Evolutionary conservation across 2,113 vertebrate genomes (phyloP), one percentile per base, ranked within the genome.

Genomic region (Anoplopoma fimbria): DNA sequence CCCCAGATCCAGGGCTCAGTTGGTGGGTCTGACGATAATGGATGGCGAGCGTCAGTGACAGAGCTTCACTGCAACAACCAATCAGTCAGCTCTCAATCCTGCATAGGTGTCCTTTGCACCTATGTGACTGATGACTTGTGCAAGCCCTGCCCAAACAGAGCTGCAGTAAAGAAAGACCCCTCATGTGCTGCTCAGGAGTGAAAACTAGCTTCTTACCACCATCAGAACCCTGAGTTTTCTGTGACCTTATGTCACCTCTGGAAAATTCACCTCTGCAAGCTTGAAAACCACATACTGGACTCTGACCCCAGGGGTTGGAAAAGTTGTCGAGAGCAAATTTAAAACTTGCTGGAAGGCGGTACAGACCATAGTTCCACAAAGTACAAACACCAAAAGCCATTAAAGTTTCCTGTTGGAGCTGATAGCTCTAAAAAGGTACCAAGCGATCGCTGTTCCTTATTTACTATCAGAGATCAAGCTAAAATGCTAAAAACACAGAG

Each of bases 71-170:
- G 81, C 90, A 81, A 85, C 77, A 75, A 79, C 78, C 72, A 83
- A 88, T 91, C 90, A 92, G 87, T 88, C 91, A 85, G 84, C 77
- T 90, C 78, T 88, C 79, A 87, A 55, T 86, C 79, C 79, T 34
- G 19, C 47, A 49, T 9, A 21, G 68, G 79, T 84, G 69, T 86
- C 74, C 68, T 77, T 71, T 77, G 61, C 84, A 69, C 81, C 79
- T 34, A 23, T 77, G 78, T 89, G 91, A 91, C 84, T 85, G 75
- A 89, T 91, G 87, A 77, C 71, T 85, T 74, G 75, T 73, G 62
- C 68, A 83, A n/a, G 73, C 71, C 75, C 45, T 38, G 57, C 77
- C 75, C 53, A 89, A 89, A 86, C 87, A 85, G 84, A 69, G 55
- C 76, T 70, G 69, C 64, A 62, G 78, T 34, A 63, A 83, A 75